Evolutionary conservation across 2,113 vertebrate species (phyloP).

Genomic region (Cynopterus brachyotis): DNA sequence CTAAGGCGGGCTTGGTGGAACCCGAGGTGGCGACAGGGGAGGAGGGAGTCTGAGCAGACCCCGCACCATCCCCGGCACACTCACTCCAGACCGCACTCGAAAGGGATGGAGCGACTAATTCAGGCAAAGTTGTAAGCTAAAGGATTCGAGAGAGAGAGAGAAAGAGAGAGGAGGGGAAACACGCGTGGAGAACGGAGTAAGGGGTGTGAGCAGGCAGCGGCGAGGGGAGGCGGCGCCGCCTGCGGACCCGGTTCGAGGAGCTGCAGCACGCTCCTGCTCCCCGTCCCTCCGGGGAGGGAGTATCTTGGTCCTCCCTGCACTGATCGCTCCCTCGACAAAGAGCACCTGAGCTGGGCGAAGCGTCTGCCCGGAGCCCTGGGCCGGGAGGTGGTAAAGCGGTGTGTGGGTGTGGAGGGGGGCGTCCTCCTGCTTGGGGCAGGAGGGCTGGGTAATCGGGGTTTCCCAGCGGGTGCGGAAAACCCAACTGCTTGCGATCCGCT

Average conservation of each 20-base stretch:
- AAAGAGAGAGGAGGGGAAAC: neutral
- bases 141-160: neutral
- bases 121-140: constrained; percentile 7
- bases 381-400: neutral
- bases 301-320: neutral
- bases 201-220: neutral
- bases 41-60: neutral
- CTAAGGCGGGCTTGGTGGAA: neutral
- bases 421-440: neutral
- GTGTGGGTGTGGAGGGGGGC: neutral
- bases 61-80: neutral
- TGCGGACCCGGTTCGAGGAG: neutral
- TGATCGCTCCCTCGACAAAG: neutral
- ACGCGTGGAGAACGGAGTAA: neutral
- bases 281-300: neutral
- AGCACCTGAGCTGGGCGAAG: neutral
- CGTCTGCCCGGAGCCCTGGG: neutral
- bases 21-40: neutral
- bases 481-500: neutral
- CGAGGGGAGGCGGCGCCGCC: neutral
- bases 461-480: constrained; percentile 28
- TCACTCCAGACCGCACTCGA: neutral
- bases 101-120: neutral
- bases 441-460: constrained; percentile 45
- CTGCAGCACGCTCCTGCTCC: neutral